Percentiles rank a stretch among this genome's conserved stretches.
Evolutionary conservation across 2,797 vertebrate genomes (phyloP).

Genomic region (Paguma larvata): DNA sequence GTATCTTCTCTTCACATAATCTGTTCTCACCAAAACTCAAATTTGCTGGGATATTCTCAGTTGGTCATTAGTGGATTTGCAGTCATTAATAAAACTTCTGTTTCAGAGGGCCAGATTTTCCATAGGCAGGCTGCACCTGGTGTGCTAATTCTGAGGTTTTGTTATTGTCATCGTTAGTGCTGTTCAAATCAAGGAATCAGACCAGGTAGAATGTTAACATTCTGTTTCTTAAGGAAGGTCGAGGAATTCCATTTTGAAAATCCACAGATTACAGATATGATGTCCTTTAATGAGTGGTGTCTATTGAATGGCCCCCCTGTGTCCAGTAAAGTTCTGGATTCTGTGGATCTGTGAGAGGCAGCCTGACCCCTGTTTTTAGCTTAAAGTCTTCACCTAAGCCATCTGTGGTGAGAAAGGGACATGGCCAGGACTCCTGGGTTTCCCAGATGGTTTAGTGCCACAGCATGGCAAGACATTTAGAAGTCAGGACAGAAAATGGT

Average conservation of each 20-base stretch:
- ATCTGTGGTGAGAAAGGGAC: background rate
- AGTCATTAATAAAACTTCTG: background rate
- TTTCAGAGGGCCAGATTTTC: background rate
- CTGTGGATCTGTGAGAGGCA: background rate
- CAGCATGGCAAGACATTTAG: background rate
- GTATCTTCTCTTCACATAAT: background rate
- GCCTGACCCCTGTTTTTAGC: background rate
- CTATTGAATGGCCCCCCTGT: background rate
- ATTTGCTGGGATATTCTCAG: background rate
- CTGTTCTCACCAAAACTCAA: background rate
- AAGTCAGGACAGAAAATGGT: background rate
- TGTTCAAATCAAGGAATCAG: background rate
- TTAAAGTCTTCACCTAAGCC: background rate
- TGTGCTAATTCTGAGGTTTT: background rate
- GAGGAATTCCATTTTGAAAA: constrained; percentile 18
- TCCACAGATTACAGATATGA: background rate
- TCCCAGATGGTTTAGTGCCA: background rate
- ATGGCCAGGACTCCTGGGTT: background rate
- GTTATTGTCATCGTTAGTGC: background rate
- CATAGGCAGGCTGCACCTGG: background rate
- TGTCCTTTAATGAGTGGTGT: background rate
- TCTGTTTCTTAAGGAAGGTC: background rate
- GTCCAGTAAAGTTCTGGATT: background rate
- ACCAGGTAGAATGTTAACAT: background rate
- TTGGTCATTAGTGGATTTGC: background rate